phyloP scores from a whole-genome alignment of 2,113 vertebrate genomes.

The Ictidomys tridecemlineatus region DNA sequence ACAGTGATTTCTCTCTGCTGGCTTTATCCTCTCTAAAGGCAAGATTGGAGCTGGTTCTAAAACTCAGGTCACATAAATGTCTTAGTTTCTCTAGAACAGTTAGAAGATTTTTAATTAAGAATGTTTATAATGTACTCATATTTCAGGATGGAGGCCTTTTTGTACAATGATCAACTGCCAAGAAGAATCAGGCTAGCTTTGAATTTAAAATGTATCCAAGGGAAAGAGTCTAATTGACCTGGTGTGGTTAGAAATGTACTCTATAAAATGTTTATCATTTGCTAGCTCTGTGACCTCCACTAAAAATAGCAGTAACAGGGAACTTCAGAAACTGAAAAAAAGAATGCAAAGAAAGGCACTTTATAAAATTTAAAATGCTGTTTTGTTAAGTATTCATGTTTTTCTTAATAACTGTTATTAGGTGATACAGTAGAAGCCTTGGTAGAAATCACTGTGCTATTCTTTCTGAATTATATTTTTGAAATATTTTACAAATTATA shows the following conservation, averaged over 20 bases:
- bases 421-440: neutral
- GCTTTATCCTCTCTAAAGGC: slow-evolving; percentile 11
- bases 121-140: neutral
- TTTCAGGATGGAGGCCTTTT: slow-evolving; percentile 16
- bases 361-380: slow-evolving; percentile 35
- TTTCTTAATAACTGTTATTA: neutral
- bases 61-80: neutral
- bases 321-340: slow-evolving; percentile 8
- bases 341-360: neutral
- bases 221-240: neutral
- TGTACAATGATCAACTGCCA: neutral
- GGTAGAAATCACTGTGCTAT: neutral
- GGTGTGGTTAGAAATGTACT: neutral
- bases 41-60: slow-evolving; percentile 9
- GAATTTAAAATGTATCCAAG: neutral
- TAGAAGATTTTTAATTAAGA: neutral
- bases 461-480: neutral
- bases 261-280: neutral
- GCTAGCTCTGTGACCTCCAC: neutral
- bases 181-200: slow-evolving; percentile 15
- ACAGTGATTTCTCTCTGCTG: neutral
- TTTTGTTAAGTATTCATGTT: neutral
- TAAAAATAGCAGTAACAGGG: neutral
- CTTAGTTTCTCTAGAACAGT: slow-evolving; percentile 26
- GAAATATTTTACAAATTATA: neutral